Percentiles rank a stretch among this genome's conserved stretches.
phyloP scores from a whole-genome alignment of 2,797 vertebrate species.

The Mareca strepera region DNA sequence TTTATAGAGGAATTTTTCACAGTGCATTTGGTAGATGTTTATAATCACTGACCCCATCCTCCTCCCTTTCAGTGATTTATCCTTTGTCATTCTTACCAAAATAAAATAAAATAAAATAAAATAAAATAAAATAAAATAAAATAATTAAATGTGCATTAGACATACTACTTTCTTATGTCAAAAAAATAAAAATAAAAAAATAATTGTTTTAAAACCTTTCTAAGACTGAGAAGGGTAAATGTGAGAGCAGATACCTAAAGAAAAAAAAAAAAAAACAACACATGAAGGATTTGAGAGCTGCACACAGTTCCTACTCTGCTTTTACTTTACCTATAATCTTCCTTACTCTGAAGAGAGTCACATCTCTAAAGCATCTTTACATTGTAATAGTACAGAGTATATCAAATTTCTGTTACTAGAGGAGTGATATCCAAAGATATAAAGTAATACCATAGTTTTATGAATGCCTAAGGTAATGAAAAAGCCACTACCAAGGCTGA shows the following conservation, averaged over 20 bases:
- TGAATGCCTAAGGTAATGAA: not conserved
- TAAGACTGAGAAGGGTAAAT: not conserved
- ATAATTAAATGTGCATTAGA: conserved; percentile 61
- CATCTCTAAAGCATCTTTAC: not conserved
- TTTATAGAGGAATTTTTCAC: conserved; percentile 84
- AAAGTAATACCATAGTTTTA: not conserved
- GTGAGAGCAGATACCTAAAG: not conserved
- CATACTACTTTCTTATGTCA: conserved; percentile 71
- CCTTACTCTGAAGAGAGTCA: not conserved
- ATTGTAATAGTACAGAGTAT: not conserved
- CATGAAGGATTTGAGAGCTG: not conserved
- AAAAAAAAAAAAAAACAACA: not conserved
- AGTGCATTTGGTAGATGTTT: conserved; percentile 83
- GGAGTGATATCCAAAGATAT: not conserved
- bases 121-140: not conserved
- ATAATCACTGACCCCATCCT: conserved; percentile 76
- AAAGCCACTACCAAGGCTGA: not conserved
- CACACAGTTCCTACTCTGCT: not conserved
- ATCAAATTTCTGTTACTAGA: not conserved
- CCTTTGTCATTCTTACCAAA: conserved; percentile 68
- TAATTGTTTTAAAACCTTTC: conserved; percentile 50
- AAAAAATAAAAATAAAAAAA: conserved; percentile 41
- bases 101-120: conserved; percentile 43
- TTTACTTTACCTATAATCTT: not conserved
- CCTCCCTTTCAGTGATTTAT: conserved; percentile 61